Conservation (phyloP, 2,113 vertebrate species). For the Platanista minor region DNA sequence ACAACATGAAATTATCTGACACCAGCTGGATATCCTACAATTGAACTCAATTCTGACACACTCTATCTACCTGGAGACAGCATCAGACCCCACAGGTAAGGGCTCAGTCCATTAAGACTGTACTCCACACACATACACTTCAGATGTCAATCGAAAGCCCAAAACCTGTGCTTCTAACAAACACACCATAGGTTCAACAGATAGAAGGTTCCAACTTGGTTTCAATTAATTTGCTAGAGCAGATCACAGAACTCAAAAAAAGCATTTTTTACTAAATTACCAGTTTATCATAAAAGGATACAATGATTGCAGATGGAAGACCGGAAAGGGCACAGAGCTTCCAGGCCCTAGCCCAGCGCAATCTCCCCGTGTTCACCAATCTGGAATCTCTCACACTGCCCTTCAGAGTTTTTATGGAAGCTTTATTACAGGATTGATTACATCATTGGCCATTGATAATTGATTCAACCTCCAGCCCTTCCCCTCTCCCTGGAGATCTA, state of each 20-base stretch:
- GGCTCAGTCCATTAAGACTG: background rate
- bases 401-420: background rate
- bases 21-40: background rate
- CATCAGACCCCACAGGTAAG: background rate
- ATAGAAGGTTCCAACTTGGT: background rate
- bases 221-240: background rate
- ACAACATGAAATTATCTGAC: too few relatives aligned
- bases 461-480: background rate
- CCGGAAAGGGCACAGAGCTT: background rate
- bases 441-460: background rate
- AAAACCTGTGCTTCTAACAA: background rate
- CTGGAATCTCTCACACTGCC: too few relatives aligned
- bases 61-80: background rate
- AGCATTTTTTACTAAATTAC: background rate
- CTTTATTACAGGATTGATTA: background rate
- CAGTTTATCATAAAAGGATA: background rate
- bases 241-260: background rate
- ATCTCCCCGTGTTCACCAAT: background rate
- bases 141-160: background rate
- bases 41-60: background rate
- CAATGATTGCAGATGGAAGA: background rate
- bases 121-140: background rate
- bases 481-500: background rate
- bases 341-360: background rate
- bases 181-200: background rate